These are phyloP conservation scores for Rhaphigaster nebulosa DNA, from an alignment of 2,888 invertebrate genomes.

Conservation along the genomic window DNA sequence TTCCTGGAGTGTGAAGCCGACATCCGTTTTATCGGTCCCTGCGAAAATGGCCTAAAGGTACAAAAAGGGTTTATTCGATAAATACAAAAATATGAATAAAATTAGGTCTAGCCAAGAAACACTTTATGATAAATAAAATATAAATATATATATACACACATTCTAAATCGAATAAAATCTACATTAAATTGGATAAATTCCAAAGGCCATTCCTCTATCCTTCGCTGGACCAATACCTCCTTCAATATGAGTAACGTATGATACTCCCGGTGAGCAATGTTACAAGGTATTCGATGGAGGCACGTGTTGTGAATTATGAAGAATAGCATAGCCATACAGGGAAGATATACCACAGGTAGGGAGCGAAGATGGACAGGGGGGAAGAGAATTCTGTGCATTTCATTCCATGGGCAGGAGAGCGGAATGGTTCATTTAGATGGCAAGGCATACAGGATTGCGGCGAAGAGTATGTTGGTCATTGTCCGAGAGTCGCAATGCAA, in stretches of 20 bases:
- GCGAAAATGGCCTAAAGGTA: too few relatives aligned
- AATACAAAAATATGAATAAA: too few relatives aligned
- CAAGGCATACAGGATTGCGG: not conserved
- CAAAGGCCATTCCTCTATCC: not conserved
- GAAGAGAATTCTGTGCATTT: conserved; percentile 4
- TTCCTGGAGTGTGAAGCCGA: too few relatives aligned
- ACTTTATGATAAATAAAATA: too few relatives aligned
- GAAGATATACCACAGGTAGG: not conserved
- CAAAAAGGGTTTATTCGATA: too few relatives aligned
- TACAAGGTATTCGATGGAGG: not conserved
- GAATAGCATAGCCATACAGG: not conserved
- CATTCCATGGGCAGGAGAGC: not conserved
- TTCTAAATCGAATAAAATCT: not conserved
- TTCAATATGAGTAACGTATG: not conserved
- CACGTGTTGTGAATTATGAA: not conserved
- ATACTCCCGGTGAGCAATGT: not conserved
- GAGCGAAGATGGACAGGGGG: not conserved
- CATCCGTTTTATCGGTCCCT: too few relatives aligned
- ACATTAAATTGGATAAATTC: not conserved
- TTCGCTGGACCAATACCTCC: not conserved
- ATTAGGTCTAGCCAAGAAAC: too few relatives aligned
- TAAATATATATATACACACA: too few relatives aligned
- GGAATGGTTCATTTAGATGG: conserved; percentile 24
- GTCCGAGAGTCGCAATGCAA: not conserved
- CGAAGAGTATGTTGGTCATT: not conserved